Evolutionary conservation across 2,888 invertebrate genomes (phyloP).

Genomic region (Tinea trinotella): DNA sequence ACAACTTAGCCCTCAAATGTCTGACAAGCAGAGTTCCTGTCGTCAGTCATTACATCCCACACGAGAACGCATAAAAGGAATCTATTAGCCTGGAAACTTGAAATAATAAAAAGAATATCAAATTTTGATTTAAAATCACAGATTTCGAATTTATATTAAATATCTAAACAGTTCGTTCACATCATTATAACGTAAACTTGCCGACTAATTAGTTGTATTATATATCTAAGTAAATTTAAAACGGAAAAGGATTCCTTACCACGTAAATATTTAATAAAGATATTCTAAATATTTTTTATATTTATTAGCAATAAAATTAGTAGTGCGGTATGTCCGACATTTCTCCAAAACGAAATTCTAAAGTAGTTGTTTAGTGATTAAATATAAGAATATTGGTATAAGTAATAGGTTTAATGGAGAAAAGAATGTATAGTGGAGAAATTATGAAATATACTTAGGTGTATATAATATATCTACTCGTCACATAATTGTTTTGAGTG

Average conservation of each 20-base stretch:
- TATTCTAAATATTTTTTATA: not conserved
- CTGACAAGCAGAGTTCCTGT: conserved; percentile 65
- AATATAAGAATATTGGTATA: conserved; percentile 34
- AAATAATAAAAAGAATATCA: not conserved
- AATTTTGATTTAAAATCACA: not conserved
- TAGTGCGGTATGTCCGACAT: conserved; percentile 37
- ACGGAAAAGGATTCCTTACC: not conserved
- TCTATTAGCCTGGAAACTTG: not conserved
- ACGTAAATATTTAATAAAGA: not conserved
- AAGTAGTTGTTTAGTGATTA: conserved; percentile 55
- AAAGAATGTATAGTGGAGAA: not conserved
- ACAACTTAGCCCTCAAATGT: conserved; percentile 54
- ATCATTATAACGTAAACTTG: not conserved
- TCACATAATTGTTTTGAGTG: not conserved
- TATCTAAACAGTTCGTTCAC: not conserved
- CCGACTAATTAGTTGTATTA: not conserved
- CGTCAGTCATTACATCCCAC: conserved; percentile 37
- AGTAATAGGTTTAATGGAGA: not conserved
- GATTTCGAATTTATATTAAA: not conserved
- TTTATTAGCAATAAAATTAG: conserved; percentile 8
- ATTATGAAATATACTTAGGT: too few species aligned
- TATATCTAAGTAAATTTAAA: conserved; percentile 3
- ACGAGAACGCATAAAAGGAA: not conserved
- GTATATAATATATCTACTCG: too few species aligned
- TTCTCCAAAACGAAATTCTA: conserved; percentile 67